Evolutionary conservation across 1,140 invertebrate species (phyloP), one percentile per base, ranked within the genome.

Genomic region (Tetraneura akinire): DNA sequence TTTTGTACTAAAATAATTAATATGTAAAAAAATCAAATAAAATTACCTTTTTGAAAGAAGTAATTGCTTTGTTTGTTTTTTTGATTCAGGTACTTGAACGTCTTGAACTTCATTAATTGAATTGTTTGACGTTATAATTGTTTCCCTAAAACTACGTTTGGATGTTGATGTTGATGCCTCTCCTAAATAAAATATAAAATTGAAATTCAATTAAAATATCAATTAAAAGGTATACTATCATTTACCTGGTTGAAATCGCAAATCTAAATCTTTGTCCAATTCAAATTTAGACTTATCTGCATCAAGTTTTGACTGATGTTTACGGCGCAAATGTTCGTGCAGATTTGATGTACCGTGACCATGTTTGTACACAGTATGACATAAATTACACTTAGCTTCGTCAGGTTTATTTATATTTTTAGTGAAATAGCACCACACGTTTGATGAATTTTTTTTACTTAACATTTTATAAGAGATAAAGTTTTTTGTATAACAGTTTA

Each of bases 21-120:
- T n/a, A 55, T 55, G 53, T 55, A 55, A 55, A 55, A 21, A 23
- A 55, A 55, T 55, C 53, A 55, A 55, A 55, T 55, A 55, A 55
- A 55, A 55, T 55, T 55, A 55, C 53, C 53, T 55, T 55, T 55
- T 55, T 55, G 53, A 55, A 55, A 55, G 21, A 55, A 55, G 53
- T 55, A 55, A 55, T 55, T 55, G 21, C 21, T 55, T 55, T 55
- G 53, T 55, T 55, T 55, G 53, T 11, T 55, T 55, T 55, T 55
- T 55, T 11, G 21, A 55, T 55, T 10, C 53, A 55, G 53, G 21
- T 23, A 23, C 53, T 55, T 55, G n/a, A n/a, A n/a, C n/a, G n/a
- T n/a, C n/a, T n/a, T n/a, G 53, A 55, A 55, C 53, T 23, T 55
- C 53, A 55, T 55, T 23, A 55, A 55, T 55, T 55, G 53, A 55